phyloP scores from a whole-genome alignment of 92 coral and sea anemone genomes.

The Epizoanthus fatuus region DNA sequence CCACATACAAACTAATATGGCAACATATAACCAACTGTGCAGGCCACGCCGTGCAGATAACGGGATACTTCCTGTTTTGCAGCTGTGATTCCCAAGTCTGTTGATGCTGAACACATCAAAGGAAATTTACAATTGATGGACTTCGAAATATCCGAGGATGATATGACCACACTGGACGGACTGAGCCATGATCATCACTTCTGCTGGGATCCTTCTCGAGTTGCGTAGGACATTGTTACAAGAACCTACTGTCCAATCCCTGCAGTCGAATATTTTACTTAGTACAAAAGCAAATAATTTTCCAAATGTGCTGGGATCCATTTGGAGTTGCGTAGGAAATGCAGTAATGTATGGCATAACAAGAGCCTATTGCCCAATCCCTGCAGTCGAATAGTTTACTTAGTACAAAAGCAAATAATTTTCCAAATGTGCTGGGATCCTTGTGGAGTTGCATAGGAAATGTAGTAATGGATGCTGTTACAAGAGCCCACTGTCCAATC shows the following conservation, averaged over 20 bases:
- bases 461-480: no score
- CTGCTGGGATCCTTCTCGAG: conserved; percentile 92
- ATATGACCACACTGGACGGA: conserved; percentile 68
- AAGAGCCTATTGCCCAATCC: no score
- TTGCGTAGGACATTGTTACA: conserved; percentile 32
- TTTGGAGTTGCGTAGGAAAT: no score
- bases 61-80: not conserved
- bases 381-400: no score
- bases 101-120: conserved; percentile 73
- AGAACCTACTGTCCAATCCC: not conserved
- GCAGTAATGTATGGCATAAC: no score
- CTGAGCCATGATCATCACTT: conserved; percentile 72
- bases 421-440: no score
- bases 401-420: no score
- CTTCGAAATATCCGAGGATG: conserved; percentile 71
- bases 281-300: no score
- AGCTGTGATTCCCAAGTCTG: conserved; percentile 95
- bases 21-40: not conserved
- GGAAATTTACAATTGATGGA: conserved; percentile 73
- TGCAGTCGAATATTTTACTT: not conserved
- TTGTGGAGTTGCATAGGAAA: no score
- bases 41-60: not conserved
- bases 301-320: no score
- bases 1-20: no score
- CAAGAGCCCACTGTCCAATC: no score